A percentile compares a stretch with the other conserved stretches of the same genome.
phyloP scores from a whole-genome alignment of 2,797 vertebrate species.

The Myotis daubentonii region DNA sequence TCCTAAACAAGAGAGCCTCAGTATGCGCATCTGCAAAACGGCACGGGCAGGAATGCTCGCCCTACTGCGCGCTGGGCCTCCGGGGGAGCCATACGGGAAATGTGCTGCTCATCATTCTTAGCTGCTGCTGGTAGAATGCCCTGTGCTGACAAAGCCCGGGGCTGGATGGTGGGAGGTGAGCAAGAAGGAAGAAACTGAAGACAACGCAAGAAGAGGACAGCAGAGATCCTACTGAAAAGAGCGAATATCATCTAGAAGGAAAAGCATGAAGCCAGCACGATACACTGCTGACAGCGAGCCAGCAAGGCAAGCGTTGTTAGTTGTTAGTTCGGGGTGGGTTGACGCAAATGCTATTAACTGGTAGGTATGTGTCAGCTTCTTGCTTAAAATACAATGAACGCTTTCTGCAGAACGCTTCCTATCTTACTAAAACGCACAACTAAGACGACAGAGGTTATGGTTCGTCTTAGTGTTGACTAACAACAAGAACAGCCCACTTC shows the following conservation, averaged over 20 bases:
- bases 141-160: not conserved
- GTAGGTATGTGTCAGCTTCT: not conserved
- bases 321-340: not conserved
- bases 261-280: constrained; percentile 17
- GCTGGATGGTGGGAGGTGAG: not conserved
- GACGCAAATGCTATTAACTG: not conserved
- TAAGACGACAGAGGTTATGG: not conserved
- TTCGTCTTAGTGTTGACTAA: not conserved
- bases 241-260: not conserved
- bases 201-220: not conserved
- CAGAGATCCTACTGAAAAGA: not conserved
- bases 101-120: not conserved
- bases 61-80: not conserved
- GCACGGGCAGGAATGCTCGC: not conserved
- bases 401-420: not conserved
- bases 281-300: not conserved
- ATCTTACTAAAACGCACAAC: not conserved
- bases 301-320: not conserved
- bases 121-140: not conserved
- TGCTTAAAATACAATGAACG: not conserved
- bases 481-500: not conserved
- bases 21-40: not conserved
- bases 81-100: not conserved
- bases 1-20: not conserved
- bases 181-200: constrained; percentile 31